Evolutionary conservation across 1,140 invertebrate species (phyloP).

Genomic region (Heterodera carotae): DNA sequence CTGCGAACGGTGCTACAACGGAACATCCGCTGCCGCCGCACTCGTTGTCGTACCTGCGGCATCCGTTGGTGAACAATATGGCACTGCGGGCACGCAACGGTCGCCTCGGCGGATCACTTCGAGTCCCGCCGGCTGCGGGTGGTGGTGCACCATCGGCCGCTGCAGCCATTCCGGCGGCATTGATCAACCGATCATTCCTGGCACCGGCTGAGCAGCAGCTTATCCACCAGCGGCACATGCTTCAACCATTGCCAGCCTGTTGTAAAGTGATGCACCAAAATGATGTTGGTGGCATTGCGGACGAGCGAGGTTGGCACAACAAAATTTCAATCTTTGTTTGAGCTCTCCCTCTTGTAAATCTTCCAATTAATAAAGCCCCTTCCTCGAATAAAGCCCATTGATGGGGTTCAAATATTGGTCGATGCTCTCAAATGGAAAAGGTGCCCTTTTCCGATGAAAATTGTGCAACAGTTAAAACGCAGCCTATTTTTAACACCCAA

Average conservation of each 20-base stretch:
- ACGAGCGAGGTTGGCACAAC: not conserved
- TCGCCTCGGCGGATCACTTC: slow-evolving; percentile 46
- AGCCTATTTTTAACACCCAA: not conserved
- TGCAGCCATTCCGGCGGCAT: not conserved
- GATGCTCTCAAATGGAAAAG: too few species aligned
- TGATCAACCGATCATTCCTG: slow-evolving; percentile 10
- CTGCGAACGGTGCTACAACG: not conserved
- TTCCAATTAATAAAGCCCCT: too few species aligned
- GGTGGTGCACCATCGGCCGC: too few species aligned
- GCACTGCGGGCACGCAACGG: slow-evolving; percentile 37
- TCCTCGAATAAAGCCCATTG: too few species aligned
- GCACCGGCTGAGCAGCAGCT: not conserved
- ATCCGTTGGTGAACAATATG: slow-evolving; percentile 13
- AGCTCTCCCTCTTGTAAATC: not conserved
- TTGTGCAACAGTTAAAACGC: not conserved
- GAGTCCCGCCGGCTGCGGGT: slow-evolving; percentile 34
- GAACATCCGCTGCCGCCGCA: not conserved
- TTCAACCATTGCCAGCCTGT: slow-evolving; percentile 13
- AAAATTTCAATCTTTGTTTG: not conserved
- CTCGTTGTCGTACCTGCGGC: not conserved
- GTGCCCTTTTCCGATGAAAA: not conserved
- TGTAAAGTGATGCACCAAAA: slow-evolving; percentile 26
- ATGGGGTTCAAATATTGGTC: too few species aligned
- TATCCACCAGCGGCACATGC: slow-evolving; percentile 2
- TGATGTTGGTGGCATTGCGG: slow-evolving; percentile 1